Conservation (phyloP, 2,113 vertebrate genomes). For the Megaptera novaeangliae region DNA sequence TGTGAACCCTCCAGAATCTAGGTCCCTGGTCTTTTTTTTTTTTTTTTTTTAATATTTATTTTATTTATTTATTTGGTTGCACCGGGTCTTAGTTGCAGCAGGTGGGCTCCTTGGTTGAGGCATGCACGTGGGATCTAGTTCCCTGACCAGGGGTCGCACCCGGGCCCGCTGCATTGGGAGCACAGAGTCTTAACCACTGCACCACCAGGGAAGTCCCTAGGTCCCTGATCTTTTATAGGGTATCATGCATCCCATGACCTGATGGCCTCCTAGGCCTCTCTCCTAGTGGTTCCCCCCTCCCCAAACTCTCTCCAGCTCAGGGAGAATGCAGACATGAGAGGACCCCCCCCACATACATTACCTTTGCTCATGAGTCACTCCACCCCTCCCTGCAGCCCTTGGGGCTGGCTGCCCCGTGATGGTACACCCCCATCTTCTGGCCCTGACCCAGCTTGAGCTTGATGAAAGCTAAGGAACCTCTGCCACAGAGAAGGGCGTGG, state of each 20-base stretch:
- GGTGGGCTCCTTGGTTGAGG: no score
- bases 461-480: background rate
- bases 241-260: background rate
- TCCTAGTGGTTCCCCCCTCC: background rate
- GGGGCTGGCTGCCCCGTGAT: background rate
- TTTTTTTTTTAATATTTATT: no score
- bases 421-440: background rate
- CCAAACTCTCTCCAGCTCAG: background rate
- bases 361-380: background rate
- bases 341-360: background rate
- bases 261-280: background rate
- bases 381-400: background rate
- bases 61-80: no score
- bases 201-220: background rate
- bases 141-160: no score
- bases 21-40: background rate
- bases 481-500: background rate
- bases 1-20: background rate
- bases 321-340: background rate
- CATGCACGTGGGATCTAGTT: no score
- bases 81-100: no score
- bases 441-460: background rate
- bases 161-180: no score
- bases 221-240: background rate
- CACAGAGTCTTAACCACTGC: no score